Base-by-base conservation (phyloP, 2,797 vertebrate species). In the Hemitrygon akajei region DNA sequence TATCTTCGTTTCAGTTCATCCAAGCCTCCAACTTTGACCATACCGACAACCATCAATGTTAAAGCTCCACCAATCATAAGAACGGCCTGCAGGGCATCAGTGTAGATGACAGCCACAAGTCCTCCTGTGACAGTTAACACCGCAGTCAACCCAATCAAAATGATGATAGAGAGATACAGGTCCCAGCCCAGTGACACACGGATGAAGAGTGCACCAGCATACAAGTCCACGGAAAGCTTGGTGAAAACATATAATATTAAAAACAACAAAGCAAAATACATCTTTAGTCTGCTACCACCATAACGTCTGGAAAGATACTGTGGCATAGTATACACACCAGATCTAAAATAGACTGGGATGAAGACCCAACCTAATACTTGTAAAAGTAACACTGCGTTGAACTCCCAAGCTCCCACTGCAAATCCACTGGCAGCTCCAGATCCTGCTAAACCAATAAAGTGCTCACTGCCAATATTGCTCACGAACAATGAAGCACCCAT, bases 401-500 rank as follows among this genome's bases (percentile, higher is more conserved):
- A 99, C 94, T 99, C 99, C 99, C 99, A 99, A 0, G 99, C 99
- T 86, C 98, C 98, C 81, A 99, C 99, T 94, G 99, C 99, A 96
- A 98, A 99, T 96, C 99, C 99, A 94, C 98, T 99, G 0, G 98
- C 99, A 40, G 99, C 98, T 96, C 99, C 99, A 47, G 99, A 99
- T 95, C 99, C 99, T 94, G 99, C 99, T 95, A 99, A 97, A 95
- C 99, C 99, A 96, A 99, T 99, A 97, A 99, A 99, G 96, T 99
- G 99, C 96, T 99, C 99, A 94, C 99, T 99, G 96, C 99, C 99
- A 95, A 99, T 99, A 97, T 99, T 99, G 97, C 99, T 99, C 96
- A 99, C 99, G 95, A 99, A 99, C 92, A 99, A 97, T 5, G 99
- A 99, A 94, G 98, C 98, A 93, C 99, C 99, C 79, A 99, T 96